These are phyloP conservation scores for Calameuta idolon DNA, from an alignment of 2,888 invertebrate genomes.

Conservation along the genomic window DNA sequence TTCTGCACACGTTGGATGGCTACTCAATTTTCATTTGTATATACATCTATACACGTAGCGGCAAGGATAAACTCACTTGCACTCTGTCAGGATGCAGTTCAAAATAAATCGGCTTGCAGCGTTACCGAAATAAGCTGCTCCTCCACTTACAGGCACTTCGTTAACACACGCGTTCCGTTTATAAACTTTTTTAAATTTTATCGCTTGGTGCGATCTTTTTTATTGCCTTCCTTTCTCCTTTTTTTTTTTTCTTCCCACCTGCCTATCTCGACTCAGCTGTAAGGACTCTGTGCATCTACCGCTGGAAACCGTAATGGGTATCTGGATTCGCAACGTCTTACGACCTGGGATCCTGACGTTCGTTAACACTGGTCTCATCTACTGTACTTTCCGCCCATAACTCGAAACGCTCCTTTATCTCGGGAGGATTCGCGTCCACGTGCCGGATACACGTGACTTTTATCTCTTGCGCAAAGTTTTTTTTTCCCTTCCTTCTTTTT, in stretches of 20 bases:
- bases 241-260: not conserved
- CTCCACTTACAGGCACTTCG: not conserved
- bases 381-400: not conserved
- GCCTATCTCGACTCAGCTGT: not conserved
- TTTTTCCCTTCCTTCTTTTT: not conserved
- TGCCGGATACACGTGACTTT: slow-evolving; percentile 14
- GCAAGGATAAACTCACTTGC: not conserved
- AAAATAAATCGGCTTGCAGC: not conserved
- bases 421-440: not conserved
- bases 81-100: not conserved
- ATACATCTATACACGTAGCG: not conserved
- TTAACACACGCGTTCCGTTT: not conserved
- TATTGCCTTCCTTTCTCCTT: too few species aligned
- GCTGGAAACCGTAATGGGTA: not conserved
- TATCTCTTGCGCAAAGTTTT: slow-evolving; percentile 9
- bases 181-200: not conserved
- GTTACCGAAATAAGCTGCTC: not conserved
- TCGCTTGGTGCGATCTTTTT: not conserved
- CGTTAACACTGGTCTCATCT: not conserved
- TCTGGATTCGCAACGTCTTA: not conserved
- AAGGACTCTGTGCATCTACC: not conserved
- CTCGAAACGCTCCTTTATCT: not conserved
- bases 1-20: not conserved
- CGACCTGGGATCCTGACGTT: not conserved
- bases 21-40: not conserved